Evolutionary conservation across 2,113 vertebrate species (phyloP), one percentile per base, ranked within the genome.

Genomic region (Oceanodroma tethys): DNA sequence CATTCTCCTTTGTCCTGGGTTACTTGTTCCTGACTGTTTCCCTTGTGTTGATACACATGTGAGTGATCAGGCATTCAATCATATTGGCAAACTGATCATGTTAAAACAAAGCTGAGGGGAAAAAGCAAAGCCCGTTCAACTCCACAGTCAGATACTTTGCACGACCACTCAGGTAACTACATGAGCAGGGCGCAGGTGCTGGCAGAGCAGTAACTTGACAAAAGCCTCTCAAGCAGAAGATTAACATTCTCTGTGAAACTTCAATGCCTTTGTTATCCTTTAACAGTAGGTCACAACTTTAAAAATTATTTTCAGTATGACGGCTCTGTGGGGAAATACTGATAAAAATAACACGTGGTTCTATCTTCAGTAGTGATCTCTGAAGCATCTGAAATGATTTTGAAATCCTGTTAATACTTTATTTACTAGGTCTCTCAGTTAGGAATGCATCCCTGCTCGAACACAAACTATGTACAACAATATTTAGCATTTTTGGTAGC

Each of bases 201-300:
- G 47, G 62, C 82, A 94, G 32, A 81, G 16, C 50, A 86, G 1
- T 62, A 83, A 83, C 59, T 23, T 86, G 55, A 81, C 63, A 81
- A 95, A 89, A 94, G 86, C 68, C n/a, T 47, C 60, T 96, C 86
- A 90, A 78, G 42, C 34, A 78, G 67, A 88, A 83, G 60, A 67
- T 59, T 40, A 79, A 87, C 30, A 29, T 10, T 50, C 11, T 32
- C 48, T 56, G 32, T 56, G 16, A 56, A 92, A 86, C 60, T 63
- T 63, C 20, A 59, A 47, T 30, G 25, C 47, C 34, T 94, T 50
- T 80, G 48, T 66, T 90, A 42, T 42, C 91, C 84, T 79, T 91
- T 78, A 87, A 58, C 22, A 78, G 23, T 18, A 85, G 27, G 32
- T 67, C 38, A 5, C 50, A 91, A 59, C n/a, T 76, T 79, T 8